Base-by-base conservation (phyloP, 1,140 invertebrate species). In the Drosophila kikkawai region DNA sequence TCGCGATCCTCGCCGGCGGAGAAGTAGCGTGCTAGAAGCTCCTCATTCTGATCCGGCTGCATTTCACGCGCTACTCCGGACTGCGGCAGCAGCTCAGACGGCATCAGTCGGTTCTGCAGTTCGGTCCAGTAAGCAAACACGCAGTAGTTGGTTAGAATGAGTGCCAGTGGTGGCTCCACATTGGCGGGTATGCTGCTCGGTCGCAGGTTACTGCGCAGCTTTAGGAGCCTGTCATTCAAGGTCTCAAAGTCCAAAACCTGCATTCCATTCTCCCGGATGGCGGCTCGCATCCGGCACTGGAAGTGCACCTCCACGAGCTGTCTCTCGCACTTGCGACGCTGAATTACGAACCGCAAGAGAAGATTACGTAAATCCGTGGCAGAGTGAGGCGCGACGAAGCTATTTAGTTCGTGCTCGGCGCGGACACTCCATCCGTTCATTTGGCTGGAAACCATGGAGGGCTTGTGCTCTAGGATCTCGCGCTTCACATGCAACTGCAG, bases 151-250 rank as follows among this genome's bases (percentile, higher is more conserved):
- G 84, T 69, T n/a, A 80, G 37, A 39, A 79, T 22, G 41, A 82
- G 39, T 26, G 48, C n/a, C 39, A 51, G 81, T 6, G 68, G 68
- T 17, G 70, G 74, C 8, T 79, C 66, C 22, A 91, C 79, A 96
- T 95, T 7, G 95, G 95, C 94, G 95, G 96, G 88, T 95, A 96
- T 56, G 75, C 96, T 96, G 78, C 96, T 96, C 5, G 26, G 26
- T 3, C 3, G 44, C 1, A 9, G 17, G 4, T 34, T 13, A 0
- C 36, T 39, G n/a, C 32, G 32, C 22, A 80, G 47, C 7, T 15
- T n/a, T 9, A 70, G 7, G 3, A 81, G 8, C 1, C 79, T 32
- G 0, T 41, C 12, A 29, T 81, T 63, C 2, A 81, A 51, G 7
- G 32, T 17, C 22, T 57, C 22, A 29, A 81, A 81, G 15, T 65